These are phyloP conservation scores for Mylabris phalerata DNA, from an alignment of 1,140 invertebrate genomes.

Conservation along the genomic window DNA sequence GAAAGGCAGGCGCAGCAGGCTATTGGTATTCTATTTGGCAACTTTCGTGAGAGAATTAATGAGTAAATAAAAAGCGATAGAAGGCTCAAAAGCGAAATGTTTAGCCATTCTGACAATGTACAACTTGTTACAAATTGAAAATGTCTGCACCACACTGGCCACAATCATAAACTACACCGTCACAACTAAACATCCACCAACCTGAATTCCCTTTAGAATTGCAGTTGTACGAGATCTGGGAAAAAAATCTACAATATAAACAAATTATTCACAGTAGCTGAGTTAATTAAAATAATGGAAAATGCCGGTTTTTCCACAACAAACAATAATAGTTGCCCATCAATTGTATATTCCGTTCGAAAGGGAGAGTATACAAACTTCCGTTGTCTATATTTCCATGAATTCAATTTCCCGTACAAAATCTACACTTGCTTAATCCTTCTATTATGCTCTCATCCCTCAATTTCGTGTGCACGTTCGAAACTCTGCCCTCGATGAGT, in stretches of 20 bases:
- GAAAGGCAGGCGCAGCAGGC: too few species aligned
- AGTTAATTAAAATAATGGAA: too few species aligned
- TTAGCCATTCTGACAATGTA: too few species aligned
- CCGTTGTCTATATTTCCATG: constrained; percentile 33
- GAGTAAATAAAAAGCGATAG: too few species aligned
- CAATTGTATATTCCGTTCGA: neutral
- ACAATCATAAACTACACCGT: constrained; percentile 12
- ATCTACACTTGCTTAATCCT: constrained; percentile 41
- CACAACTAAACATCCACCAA: constrained; percentile 5
- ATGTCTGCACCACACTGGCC: constrained; percentile 11
- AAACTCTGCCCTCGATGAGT: too few species aligned
- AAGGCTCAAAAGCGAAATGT: too few species aligned
- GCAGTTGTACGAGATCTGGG: too few species aligned
- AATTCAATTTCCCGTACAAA: constrained; percentile 41
- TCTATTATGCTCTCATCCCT: constrained; percentile 29
- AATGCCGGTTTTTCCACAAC: too few species aligned
- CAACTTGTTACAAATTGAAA: constrained; percentile 13
- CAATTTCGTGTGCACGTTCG: too few species aligned
- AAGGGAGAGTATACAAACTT: neutral
- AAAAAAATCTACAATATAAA: neutral
- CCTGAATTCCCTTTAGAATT: constrained; percentile 2
- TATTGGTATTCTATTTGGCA: too few species aligned
- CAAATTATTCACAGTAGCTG: neutral
- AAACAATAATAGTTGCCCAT: neutral
- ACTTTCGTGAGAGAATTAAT: too few species aligned